Evolutionary conservation across 2,113 vertebrate species (phyloP).

Genomic region (Cranoglanis bouderius): DNA sequence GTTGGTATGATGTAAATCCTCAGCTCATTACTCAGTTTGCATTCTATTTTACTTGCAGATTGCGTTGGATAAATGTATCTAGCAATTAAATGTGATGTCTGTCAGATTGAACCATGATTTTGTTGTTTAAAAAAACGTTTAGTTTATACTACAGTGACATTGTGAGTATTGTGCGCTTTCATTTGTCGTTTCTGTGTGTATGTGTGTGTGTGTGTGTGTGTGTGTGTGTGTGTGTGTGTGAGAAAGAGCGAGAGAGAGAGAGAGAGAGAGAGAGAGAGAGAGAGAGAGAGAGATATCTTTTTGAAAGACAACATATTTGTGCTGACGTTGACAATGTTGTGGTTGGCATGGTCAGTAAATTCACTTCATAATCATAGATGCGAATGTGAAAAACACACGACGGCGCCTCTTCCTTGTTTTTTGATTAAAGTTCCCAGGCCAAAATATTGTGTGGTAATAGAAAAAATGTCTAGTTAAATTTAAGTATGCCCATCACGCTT

Average conservation of each 20-base stretch:
- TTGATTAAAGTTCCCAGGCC: not conserved
- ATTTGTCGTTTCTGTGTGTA: not conserved
- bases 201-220: not conserved
- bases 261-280: not conserved
- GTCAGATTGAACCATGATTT: not conserved
- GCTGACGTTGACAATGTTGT: conserved; percentile 12
- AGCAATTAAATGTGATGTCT: not conserved
- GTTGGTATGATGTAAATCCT: not conserved
- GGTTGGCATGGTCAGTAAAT: conserved; percentile 23
- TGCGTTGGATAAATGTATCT: not conserved
- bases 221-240: too few species aligned
- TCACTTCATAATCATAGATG: conserved; percentile 10
- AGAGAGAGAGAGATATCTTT: too few species aligned
- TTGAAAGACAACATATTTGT: conserved; percentile 32
- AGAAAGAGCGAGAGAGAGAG: too few species aligned
- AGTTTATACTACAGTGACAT: not conserved
- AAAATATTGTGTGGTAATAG: not conserved
- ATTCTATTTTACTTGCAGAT: not conserved
- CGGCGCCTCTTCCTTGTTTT: not conserved
- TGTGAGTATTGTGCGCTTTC: not conserved
- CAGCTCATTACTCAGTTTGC: not conserved
- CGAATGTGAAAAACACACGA: not conserved
- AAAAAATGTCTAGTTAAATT: conserved; percentile 1
- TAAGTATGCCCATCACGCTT: conserved; percentile 5
- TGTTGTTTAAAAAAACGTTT: not conserved